Conservation (phyloP, 1,140 invertebrate genomes). For the Drosophila bifasciata region DNA sequence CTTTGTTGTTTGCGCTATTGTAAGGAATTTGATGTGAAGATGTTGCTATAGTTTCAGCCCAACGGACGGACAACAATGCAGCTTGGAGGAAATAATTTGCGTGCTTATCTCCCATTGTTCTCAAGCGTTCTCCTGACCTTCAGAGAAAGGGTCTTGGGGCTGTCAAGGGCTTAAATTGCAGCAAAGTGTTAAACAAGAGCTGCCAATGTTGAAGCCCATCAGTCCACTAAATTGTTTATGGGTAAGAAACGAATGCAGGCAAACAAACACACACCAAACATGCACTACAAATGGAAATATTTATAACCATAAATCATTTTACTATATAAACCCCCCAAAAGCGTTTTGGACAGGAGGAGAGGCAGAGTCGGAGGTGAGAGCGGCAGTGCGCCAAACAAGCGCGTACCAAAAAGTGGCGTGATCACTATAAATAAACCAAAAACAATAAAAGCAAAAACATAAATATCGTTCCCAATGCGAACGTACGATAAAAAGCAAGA, state of each 20-base stretch:
- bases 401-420: conserved; percentile 66
- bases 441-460: conserved; percentile 59
- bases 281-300: conserved; percentile 24
- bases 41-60: conserved; percentile 24
- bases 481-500: conserved; percentile 56
- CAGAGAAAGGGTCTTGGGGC: not conserved
- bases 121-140: conserved; percentile 2
- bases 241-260: conserved; percentile 10
- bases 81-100: conserved; percentile 31
- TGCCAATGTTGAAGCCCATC: conserved; percentile 19
- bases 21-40: conserved; percentile 21
- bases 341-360: not conserved
- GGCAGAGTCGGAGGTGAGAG: not conserved
- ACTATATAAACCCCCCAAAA: conserved; percentile 24
- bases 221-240: conserved; percentile 42
- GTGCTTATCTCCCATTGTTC: conserved; percentile 37
- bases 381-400: conserved; percentile 15
- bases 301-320: conserved; percentile 57
- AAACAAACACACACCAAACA: conserved; percentile 18
- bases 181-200: conserved; percentile 1
- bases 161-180: conserved; percentile 18
- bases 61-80: conserved; percentile 35
- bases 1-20: conserved; percentile 7
- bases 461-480: conserved; percentile 22
- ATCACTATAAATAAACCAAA: conserved; percentile 71